These are phyloP conservation scores for Clarias macrocephalus DNA, from an alignment of 2,113 vertebrate genomes.

Conservation along the genomic window DNA sequence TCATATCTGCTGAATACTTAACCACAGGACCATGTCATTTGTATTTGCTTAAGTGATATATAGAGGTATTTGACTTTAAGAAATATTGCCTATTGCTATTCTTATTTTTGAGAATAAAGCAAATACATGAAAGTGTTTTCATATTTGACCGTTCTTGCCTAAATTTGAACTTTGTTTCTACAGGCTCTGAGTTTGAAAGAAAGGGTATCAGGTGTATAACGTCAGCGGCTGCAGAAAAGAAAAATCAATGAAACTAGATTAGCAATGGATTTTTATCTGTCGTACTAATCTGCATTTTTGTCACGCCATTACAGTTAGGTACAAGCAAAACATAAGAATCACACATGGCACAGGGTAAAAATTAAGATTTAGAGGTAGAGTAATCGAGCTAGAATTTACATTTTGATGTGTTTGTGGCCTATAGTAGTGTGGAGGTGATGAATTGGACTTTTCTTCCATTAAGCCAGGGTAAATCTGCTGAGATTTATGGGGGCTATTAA, in stretches of 20 bases:
- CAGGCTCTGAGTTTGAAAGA: not conserved
- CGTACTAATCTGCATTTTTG: conserved; percentile 38
- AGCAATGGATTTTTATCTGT: conserved; percentile 54
- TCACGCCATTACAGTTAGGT: conserved; percentile 30
- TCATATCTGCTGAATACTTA: not conserved
- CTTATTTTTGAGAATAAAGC: not conserved
- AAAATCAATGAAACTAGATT: conserved; percentile 60
- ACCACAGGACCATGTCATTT: not conserved
- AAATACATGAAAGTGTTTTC: not conserved
- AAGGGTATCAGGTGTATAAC: conserved; percentile 26
- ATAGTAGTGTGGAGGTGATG: conserved; percentile 58
- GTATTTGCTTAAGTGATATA: not conserved
- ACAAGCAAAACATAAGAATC: not conserved
- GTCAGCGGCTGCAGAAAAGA: conserved; percentile 31
- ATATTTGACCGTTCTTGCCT: not conserved
- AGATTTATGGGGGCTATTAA: conserved; percentile 76
- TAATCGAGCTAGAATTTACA: conserved; percentile 67
- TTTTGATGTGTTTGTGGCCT: conserved; percentile 67
- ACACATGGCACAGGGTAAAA: conserved; percentile 50
- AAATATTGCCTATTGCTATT: not conserved
- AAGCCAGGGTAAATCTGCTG: conserved; percentile 58
- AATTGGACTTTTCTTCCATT: conserved; percentile 56
- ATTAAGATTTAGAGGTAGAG: conserved; percentile 21
- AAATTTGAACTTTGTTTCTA: conserved; percentile 9
- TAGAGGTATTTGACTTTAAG: not conserved